These are phyloP conservation scores for Scaptomyza polygonia DNA, from an alignment of 2,888 invertebrate genomes.

Conservation along the genomic window DNA sequence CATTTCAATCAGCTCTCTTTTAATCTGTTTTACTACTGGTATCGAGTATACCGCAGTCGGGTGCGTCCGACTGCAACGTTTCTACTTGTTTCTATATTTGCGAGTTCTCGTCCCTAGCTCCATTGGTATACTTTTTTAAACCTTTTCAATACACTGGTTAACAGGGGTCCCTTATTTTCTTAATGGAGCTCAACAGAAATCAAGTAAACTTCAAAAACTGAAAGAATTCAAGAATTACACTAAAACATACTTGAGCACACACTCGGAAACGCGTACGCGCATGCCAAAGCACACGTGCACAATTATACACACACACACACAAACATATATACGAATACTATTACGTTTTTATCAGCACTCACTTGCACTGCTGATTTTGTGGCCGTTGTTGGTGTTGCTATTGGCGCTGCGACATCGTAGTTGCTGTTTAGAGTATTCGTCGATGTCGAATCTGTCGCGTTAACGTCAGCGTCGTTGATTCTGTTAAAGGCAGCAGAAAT, in stretches of 20 bases:
- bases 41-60: too few species aligned
- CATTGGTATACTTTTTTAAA: too few species aligned
- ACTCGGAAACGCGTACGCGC: conserved; percentile 4
- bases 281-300: conserved; percentile 16
- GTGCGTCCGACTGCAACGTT: too few species aligned
- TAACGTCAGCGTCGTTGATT: conserved; percentile 47
- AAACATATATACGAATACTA: conserved; percentile 35
- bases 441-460: conserved; percentile 63
- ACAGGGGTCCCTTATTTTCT: conserved; percentile 18
- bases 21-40: too few species aligned
- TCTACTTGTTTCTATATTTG: too few species aligned
- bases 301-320: conserved; percentile 12
- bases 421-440: conserved; percentile 35
- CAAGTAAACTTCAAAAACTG: conserved; percentile 31
- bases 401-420: conserved; percentile 39
- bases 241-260: conserved; percentile 8
- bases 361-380: conserved; percentile 29
- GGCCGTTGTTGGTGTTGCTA: conserved; percentile 29
- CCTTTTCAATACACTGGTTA: conserved; percentile 1
- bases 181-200: conserved; percentile 16
- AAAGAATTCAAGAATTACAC: conserved; percentile 39
- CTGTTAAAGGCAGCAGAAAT: conserved; percentile 43
- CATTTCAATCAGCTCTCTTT: too few species aligned
- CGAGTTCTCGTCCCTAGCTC: too few species aligned
- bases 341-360: conserved; percentile 73